A percentile compares a stretch with the other conserved stretches of the same genome.
phyloP scores from a whole-genome alignment of 2,113 vertebrate species.

The chimpanzee (Pan troglodytes) region NHGRI_mPanTro3-v2.1_pri NC_086015.1:148225001-148225500 shows the following conservation, averaged over 20 bases:
- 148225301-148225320: not conserved
- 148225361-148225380: not conserved
- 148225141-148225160: not conserved
- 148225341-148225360: not conserved
- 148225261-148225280: not conserved
- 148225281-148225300: not conserved
- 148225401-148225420: not conserved
- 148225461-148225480: not conserved
- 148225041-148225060: not conserved
- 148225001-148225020: not conserved
- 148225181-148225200: not conserved
- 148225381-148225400: not conserved
- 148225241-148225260: not conserved
- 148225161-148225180: not conserved
- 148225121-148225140: not conserved
- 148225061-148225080: not conserved
- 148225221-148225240: not conserved
- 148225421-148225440: not conserved
- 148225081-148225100: not conserved
- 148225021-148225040: not conserved
- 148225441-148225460: not conserved
- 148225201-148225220: not conserved
- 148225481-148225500: not conserved
- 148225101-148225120: not conserved
- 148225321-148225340: not conserved